Percentiles rank a stretch among this genome's conserved stretches.
These are phyloP conservation scores for Lepidothrix coronata DNA, from an alignment of 2,113 vertebrate genomes.

Conservation along the genomic window DNA sequence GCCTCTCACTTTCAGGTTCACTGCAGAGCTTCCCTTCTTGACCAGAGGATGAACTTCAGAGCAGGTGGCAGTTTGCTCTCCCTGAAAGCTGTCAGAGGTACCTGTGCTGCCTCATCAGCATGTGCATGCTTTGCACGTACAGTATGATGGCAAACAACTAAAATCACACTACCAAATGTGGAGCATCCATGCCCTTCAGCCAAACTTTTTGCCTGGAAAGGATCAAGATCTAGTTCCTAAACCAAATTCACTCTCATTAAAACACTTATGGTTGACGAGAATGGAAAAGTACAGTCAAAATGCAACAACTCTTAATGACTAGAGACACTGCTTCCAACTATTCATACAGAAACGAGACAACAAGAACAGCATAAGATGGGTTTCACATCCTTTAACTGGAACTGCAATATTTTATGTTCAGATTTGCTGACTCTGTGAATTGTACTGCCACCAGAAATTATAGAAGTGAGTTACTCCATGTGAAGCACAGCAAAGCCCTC, in stretches of 20 bases:
- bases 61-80: background rate
- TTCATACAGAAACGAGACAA: background rate
- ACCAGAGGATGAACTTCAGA: background rate
- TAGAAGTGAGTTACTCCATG: background rate
- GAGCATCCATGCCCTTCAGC: background rate
- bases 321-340: background rate
- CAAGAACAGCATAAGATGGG: background rate
- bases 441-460: background rate
- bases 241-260: background rate
- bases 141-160: rapidly evolving
- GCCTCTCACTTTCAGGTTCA: background rate
- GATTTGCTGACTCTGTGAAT: background rate
- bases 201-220: background rate
- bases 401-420: background rate
- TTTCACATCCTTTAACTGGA: background rate
- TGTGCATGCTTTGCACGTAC: rapidly evolving
- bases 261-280: background rate
- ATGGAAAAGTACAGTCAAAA: background rate
- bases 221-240: background rate
- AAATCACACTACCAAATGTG: background rate
- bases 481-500: background rate
- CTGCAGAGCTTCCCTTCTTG: background rate
- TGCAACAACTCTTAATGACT: background rate
- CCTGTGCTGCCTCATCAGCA: background rate
- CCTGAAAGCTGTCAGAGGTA: background rate